Conservation (phyloP, 2,113 vertebrate species). For the Oplegnathus fasciatus region DNA sequence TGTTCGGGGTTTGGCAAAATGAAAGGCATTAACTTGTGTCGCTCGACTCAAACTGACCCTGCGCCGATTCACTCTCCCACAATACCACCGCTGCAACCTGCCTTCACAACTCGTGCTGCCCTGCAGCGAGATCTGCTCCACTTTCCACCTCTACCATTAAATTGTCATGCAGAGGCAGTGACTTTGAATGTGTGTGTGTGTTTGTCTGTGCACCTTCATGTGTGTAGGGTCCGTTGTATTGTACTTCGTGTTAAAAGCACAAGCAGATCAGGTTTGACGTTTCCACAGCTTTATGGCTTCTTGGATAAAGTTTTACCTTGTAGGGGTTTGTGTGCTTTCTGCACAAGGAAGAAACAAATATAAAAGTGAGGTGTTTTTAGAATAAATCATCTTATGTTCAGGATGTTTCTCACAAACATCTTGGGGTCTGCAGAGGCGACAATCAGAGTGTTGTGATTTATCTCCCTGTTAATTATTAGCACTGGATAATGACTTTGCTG, state of each 20-base stretch:
- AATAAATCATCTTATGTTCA: background rate
- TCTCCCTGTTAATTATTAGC: constrained; percentile 65
- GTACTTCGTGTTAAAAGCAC: background rate
- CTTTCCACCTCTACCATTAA: constrained; percentile 74
- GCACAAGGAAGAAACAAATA: background rate
- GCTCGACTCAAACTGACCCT: constrained; percentile 63
- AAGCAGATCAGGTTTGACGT: constrained; percentile 7
- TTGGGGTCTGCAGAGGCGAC: constrained; percentile 45
- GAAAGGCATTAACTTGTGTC: constrained; percentile 64
- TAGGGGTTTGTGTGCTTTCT: constrained; percentile 18
- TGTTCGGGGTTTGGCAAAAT: constrained; percentile 51
- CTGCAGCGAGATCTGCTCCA: constrained; percentile 79
- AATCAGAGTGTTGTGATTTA: constrained; percentile 44
- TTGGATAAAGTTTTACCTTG: constrained; percentile 17
- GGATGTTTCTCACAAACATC: background rate
- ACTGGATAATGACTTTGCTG: constrained; percentile 60
- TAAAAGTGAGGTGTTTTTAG: background rate
- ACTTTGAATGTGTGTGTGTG: constrained; percentile 41
- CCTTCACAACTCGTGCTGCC: constrained; percentile 60
- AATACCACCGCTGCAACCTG: constrained; percentile 54
- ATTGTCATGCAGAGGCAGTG: constrained; percentile 55
- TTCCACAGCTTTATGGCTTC: background rate
- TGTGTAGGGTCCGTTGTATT: background rate
- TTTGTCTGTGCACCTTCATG: background rate
- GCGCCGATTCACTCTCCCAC: constrained; percentile 45